Evolutionary conservation across 2,888 invertebrate species (phyloP), one percentile per base, ranked within the genome.

Genomic region (Falcaria lacertinaria): DNA sequence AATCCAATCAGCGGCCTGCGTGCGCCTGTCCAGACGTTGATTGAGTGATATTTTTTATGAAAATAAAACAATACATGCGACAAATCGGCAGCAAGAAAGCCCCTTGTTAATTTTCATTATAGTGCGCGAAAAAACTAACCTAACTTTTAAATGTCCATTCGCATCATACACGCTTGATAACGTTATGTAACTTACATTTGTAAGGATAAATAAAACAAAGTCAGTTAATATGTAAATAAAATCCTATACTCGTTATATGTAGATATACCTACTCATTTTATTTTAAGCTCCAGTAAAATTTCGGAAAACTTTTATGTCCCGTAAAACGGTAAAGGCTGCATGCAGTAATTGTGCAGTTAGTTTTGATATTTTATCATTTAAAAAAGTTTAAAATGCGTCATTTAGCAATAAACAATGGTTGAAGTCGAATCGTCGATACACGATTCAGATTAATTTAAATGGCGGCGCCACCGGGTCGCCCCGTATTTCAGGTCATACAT

Each of bases 11-110:
- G 76, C 79, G 72, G 69, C 63, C 6, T 14, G 22, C 37, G 11
- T 69, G 73, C 73, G 76, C 78, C 70, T 62, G 64, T 66, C 63
- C 54, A 69, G 79, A 80, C 79, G 74, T 79, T 82, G 82, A 81
- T 81, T 80, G 80, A 83, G 78, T 82, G 88, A 87, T 88, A 85
- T 85, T 88, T 83, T 80, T 74, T 81, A 74, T 66, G 69, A 74
- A 83, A 80, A 86, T 87, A 83, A 86, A 87, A 87, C 80, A 80
- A 74, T 71, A 28, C 69, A 75, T 74, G 80, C 80, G 84, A 86
- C 85, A 84, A 81, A 86, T 85, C 81, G 73, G 82, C 80, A 80
- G 81, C 82, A 69, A 74, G 70, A 71, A 70, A 61, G 60, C 52
- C 53, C 62, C 65, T 4, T 15, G 14, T 1, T 62, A 58, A 69